A percentile compares a stretch with the other conserved stretches of the same genome.
Conservation (phyloP, 2,113 vertebrate genomes). For the Psilopsiagon aymara region DNA sequence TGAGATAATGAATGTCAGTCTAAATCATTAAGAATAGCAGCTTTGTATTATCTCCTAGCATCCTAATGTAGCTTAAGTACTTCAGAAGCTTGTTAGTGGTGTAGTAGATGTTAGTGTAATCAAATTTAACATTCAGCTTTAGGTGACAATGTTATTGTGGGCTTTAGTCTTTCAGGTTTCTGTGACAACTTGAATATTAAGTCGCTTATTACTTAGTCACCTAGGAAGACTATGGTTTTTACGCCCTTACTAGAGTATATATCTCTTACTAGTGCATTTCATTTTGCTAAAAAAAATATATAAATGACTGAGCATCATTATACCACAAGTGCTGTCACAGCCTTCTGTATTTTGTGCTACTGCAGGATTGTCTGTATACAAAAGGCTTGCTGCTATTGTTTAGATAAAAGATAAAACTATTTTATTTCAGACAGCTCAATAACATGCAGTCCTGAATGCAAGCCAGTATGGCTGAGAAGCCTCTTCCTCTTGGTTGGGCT, state of each 20-base stretch:
- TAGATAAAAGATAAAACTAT: neutral
- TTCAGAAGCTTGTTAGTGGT: constrained; percentile 2
- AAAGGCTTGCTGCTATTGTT: neutral
- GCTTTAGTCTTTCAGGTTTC: neutral
- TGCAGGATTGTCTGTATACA: neutral
- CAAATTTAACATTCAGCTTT: constrained; percentile 14
- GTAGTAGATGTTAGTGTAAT: constrained; percentile 24
- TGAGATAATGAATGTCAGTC: constrained; percentile 11
- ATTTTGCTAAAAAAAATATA: neutral
- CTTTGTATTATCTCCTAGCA: neutral
- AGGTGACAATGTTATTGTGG: neutral
- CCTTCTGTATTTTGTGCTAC: neutral
- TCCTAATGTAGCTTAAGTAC: constrained; percentile 4
- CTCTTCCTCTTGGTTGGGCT: neutral
- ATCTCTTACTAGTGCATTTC: neutral
- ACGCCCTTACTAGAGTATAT: neutral
- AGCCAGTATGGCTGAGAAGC: neutral
- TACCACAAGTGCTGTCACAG: neutral
- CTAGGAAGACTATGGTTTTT: neutral
- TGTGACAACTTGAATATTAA: neutral
- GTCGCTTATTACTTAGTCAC: neutral
- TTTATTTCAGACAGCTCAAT: neutral
- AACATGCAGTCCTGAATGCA: neutral
- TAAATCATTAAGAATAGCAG: constrained; percentile 25
- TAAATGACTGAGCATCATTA: neutral